Evolutionary conservation across 2,113 vertebrate genomes (phyloP).

Genomic region (Odocoileus virginianus): DNA sequence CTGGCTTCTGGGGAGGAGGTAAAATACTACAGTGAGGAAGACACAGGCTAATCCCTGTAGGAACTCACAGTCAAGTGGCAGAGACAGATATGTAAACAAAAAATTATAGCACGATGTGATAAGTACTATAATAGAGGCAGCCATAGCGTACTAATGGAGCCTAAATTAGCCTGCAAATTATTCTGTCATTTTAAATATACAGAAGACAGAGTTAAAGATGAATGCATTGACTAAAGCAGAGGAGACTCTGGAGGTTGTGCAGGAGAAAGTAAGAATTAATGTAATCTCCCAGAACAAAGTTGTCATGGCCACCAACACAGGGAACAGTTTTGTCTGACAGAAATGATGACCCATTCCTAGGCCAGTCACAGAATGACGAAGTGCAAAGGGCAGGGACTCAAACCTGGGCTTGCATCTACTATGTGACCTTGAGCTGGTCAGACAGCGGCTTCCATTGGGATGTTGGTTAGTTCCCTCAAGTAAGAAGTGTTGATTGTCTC

Average conservation of each 20-base stretch:
- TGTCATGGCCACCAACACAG: not conserved
- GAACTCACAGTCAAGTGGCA: not conserved
- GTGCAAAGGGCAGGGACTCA: not conserved
- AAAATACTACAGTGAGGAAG: not conserved
- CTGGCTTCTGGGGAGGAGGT: not conserved
- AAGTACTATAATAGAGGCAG: slow-evolving; percentile 34
- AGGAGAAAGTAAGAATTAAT: not conserved
- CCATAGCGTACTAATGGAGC: slow-evolving; percentile 33
- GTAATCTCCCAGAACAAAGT: not conserved
- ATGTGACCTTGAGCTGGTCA: not conserved
- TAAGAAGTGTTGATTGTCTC: not conserved
- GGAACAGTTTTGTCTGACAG: not conserved
- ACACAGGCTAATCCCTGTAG: not conserved
- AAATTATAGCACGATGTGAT: slow-evolving; percentile 21
- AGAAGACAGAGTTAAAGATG: not conserved
- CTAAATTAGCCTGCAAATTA: slow-evolving; percentile 53
- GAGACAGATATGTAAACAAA: slow-evolving; percentile 54
- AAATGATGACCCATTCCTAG: not conserved
- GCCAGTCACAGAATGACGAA: not conserved
- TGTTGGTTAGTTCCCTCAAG: not conserved
- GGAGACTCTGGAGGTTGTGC: not conserved
- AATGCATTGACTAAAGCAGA: not conserved
- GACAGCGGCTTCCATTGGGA: not conserved
- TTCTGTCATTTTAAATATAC: not conserved
- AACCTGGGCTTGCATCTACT: not conserved